Evolutionary conservation across 1,140 invertebrate species (phyloP), one percentile per base, ranked within the genome.

Genomic region (Calycopis cecrops): DNA sequence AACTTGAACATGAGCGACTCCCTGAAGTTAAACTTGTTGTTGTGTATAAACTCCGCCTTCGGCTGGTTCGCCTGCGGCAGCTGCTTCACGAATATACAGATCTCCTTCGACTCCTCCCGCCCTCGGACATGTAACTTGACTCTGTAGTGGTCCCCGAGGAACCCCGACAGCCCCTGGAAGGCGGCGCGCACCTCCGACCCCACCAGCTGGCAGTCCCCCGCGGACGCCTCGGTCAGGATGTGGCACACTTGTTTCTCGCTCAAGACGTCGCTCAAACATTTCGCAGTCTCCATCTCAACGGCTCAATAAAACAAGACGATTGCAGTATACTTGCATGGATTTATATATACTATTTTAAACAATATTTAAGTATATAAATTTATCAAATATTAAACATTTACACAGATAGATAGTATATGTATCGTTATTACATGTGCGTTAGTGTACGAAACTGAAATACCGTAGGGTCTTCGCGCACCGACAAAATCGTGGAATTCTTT

Each of bases 111-210:
- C 0, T 21, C 14, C 3, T 62, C 66, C 0, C 16, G 44, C 1
- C 62, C 44, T 21, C 55, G 53, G 3, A 82, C 65, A 12, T 63
- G 40, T 0, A 85, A 47, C 0, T 49, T 59, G 4, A 73, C 48
- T 11, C 67, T 67, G 4, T 71, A 65, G 40, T 85, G 79, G 21
- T 83, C 79, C 3, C 72, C 78, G 0, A 85, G 63, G 56, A 79
- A 83, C 3, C 79, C 82, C 0, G 71, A 54, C 0, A 83, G 35
- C 0, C 79, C 82, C 3, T 69, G 55, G 0, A 52, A 17, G 0
- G 73, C 72, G 3, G 70, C 68, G 9, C 54, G 65, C 2, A 77
- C 16, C 3, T 74, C 63, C 6, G 56, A 54, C 1, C 60, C 57
- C 8, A 69, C 35, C 4, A 85, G 7, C 10, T 62, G 10, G 57